Evolutionary conservation across 2,113 vertebrate genomes (phyloP).

Genomic region (Toxotes jaculatrix): DNA sequence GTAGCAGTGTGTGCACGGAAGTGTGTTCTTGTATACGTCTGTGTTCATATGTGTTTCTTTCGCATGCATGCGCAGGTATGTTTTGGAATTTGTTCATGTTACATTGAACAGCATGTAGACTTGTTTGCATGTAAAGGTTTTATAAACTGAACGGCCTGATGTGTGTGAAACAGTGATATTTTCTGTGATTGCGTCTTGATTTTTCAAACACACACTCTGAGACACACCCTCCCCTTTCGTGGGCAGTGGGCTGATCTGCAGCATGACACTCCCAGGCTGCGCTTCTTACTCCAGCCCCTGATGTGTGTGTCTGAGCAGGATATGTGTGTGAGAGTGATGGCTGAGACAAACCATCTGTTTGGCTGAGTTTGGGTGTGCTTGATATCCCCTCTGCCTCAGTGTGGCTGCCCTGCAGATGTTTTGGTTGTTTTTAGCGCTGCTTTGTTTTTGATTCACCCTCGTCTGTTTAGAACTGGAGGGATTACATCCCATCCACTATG

Average conservation of each 20-base stretch:
- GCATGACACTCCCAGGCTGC: slow-evolving; percentile 29
- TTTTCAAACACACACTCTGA: slow-evolving; percentile 27
- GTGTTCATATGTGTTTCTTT: background rate
- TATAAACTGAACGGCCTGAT: background rate
- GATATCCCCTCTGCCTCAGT: slow-evolving; percentile 47
- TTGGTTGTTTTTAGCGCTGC: slow-evolving; percentile 75
- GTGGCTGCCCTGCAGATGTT: slow-evolving; percentile 76
- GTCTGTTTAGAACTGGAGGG: slow-evolving; percentile 74
- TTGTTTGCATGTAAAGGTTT: background rate
- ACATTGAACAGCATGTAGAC: slow-evolving; percentile 1
- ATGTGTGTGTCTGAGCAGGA: slow-evolving; percentile 49
- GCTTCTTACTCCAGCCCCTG: slow-evolving; percentile 26
- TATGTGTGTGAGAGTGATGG: slow-evolving; percentile 72
- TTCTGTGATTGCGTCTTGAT: slow-evolving; percentile 12
- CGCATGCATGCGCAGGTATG: background rate
- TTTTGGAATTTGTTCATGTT: background rate
- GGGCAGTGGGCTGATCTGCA: slow-evolving; percentile 30
- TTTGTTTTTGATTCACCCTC: slow-evolving; percentile 77
- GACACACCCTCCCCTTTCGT: slow-evolving; percentile 1
- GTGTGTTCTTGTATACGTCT: background rate
- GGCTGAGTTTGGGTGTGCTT: slow-evolving; percentile 60
- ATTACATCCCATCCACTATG: slow-evolving; percentile 66
- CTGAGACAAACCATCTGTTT: slow-evolving; percentile 80
- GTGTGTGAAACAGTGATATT: slow-evolving; percentile 7
- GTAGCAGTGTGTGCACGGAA: background rate